Percentiles rank a stretch among this genome's conserved stretches.
Evolutionary conservation across 2,797 vertebrate species (phyloP).

Genomic region (Etheostoma perlongum): DNA sequence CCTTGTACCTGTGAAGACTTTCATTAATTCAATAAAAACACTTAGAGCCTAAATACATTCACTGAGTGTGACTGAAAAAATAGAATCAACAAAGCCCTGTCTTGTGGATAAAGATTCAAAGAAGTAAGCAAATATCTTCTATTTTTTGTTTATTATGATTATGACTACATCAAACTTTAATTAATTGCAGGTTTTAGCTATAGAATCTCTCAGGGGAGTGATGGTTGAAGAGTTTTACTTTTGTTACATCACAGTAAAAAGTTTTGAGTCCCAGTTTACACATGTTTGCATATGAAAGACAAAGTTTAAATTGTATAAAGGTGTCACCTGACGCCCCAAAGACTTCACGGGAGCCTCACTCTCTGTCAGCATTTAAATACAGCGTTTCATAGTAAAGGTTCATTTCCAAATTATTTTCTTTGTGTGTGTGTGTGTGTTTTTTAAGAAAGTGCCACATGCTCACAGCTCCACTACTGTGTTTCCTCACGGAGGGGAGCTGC

Average conservation of each 20-base stretch:
- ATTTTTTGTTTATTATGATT: constrained; percentile 29
- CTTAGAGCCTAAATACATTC: not conserved
- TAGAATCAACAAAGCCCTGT: constrained; percentile 15
- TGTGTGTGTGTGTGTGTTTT: constrained; percentile 18
- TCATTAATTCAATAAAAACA: constrained; percentile 5
- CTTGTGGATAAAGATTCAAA: constrained; percentile 18
- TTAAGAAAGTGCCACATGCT: constrained; percentile 67
- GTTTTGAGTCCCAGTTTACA: constrained; percentile 36
- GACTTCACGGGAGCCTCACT: not conserved
- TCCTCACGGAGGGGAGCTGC: constrained; percentile 57
- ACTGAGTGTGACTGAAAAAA: not conserved
- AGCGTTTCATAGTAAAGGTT: constrained; percentile 44
- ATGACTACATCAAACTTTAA: constrained; percentile 22
- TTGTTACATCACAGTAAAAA: constrained; percentile 27
- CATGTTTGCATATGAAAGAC: constrained; percentile 53
- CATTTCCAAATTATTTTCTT: constrained; percentile 38
- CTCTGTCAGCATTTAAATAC: constrained; percentile 44
- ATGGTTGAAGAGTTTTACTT: constrained; percentile 33
- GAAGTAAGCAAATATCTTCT: constrained; percentile 7
- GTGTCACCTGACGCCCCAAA: constrained; percentile 18
- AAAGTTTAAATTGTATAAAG: constrained; percentile 18
- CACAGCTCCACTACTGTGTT: constrained; percentile 31
- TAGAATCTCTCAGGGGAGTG: constrained; percentile 12
- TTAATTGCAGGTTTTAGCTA: constrained; percentile 28
- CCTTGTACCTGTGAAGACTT: not conserved